Conservation (phyloP, 2,113 vertebrate species). For the Irena cyanogastra region DNA sequence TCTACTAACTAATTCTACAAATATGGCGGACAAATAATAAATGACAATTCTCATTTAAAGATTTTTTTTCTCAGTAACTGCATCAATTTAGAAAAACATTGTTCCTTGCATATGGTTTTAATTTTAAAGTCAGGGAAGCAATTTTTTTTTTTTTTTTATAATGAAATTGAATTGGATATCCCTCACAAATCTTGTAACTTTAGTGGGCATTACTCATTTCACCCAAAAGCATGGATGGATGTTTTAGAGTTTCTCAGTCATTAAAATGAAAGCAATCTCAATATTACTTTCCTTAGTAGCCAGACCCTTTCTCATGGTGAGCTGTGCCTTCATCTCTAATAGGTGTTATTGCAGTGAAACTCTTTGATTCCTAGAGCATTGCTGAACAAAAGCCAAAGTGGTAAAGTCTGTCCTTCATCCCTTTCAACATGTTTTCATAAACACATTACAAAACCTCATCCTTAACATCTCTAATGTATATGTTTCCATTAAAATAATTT, state of each 20-base stretch:
- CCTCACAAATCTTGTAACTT: conserved; percentile 72
- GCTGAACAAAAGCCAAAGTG: not conserved
- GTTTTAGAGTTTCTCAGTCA: conserved; percentile 22
- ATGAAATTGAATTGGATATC: conserved; percentile 69
- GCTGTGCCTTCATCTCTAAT: not conserved
- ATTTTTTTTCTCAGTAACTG: conserved; percentile 37
- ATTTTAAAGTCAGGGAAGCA: conserved; percentile 63
- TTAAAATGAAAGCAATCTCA: conserved; percentile 60
- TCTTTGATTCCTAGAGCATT: not conserved
- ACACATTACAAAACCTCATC: not conserved
- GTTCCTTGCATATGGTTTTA: conserved; percentile 67
- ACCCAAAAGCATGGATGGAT: conserved; percentile 47
- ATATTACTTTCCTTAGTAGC: not conserved
- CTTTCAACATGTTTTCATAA: not conserved
- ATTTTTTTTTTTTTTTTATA: conserved; percentile 60
- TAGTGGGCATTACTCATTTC: conserved; percentile 66
- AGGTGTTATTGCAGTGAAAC: not conserved
- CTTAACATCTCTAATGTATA: not conserved
- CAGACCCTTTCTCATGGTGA: not conserved
- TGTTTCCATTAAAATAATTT: not conserved
- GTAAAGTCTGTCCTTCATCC: not conserved
- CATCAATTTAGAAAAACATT: conserved; percentile 30
- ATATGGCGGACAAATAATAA: not conserved
- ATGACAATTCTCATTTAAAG: not conserved
- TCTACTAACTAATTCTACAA: not conserved